A percentile compares a stretch with the other conserved stretches of the same genome.
phyloP scores from a whole-genome alignment of 2,888 invertebrate genomes.

The Coleophora deauratella region DNA sequence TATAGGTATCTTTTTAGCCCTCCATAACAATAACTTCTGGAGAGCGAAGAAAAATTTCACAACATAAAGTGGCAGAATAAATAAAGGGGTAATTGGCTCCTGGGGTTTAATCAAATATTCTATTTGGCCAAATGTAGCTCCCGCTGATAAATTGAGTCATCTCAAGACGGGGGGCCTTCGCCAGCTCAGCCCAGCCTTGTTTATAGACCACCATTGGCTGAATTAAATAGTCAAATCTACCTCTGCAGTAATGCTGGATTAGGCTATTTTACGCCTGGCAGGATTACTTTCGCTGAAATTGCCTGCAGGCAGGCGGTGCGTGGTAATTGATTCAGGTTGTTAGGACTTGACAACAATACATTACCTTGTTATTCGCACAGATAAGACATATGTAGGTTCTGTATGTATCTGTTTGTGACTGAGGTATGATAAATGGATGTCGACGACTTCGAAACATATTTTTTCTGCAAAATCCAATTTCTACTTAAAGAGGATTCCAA shows the following conservation, averaged over 20 bases:
- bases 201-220: conserved; percentile 37
- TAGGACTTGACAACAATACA: too few relatives aligned
- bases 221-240: conserved; percentile 29
- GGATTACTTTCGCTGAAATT: conserved; percentile 4
- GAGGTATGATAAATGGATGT: too few relatives aligned
- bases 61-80: conserved; percentile 28
- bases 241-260: conserved; percentile 16
- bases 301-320: neutral
- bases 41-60: conserved; percentile 21
- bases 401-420: too few relatives aligned
- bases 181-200: conserved; percentile 22
- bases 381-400: too few relatives aligned
- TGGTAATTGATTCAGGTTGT: too few relatives aligned
- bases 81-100: conserved; percentile 32
- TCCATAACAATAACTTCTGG: neutral
- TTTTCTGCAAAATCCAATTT: too few relatives aligned
- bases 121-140: conserved; percentile 39
- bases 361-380: too few relatives aligned
- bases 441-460: too few relatives aligned
- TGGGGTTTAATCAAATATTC: conserved; percentile 45
- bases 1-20: neutral
- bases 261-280: conserved; percentile 12
- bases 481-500: too few relatives aligned
- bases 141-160: conserved; percentile 49
- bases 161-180: conserved; percentile 28